Conservation (phyloP, 2,113 vertebrate species). For the Phaethon lepturus region DNA sequence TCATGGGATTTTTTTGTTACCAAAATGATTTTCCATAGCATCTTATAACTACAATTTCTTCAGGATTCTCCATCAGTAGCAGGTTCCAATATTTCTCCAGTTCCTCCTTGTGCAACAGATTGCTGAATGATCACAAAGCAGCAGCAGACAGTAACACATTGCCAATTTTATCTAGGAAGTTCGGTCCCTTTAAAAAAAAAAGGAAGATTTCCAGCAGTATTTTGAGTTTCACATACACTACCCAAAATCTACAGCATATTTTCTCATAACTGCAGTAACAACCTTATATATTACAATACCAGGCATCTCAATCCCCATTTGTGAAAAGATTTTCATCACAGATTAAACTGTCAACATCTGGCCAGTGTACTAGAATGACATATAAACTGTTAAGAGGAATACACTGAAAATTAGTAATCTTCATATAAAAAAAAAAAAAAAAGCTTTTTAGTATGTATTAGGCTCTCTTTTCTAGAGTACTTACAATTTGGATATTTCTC, state of each 20-base stretch:
- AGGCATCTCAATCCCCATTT: not conserved
- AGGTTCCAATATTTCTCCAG: not conserved
- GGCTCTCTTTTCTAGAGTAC: not conserved
- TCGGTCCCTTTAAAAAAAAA: not conserved
- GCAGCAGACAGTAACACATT: not conserved
- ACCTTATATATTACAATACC: rapidly evolving
- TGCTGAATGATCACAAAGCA: not conserved
- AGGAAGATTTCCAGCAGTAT: not conserved
- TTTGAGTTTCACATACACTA: not conserved
- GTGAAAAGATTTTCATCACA: not conserved
- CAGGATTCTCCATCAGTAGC: not conserved
- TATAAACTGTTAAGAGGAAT: not conserved
- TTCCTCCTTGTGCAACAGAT: not conserved
- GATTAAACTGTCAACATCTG: not conserved
- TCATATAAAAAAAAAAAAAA: not conserved
- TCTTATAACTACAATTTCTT: not conserved
- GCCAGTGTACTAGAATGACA: not conserved
- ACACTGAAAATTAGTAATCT: not conserved
- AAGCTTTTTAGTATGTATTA: rapidly evolving
- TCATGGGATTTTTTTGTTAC: not conserved
- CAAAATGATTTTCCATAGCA: not conserved
- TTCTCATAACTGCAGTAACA: not conserved
- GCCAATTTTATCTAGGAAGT: not conserved
- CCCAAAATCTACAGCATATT: not conserved
- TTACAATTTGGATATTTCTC: not conserved